Percentiles rank a stretch among this genome's conserved stretches.
These are phyloP conservation scores for Holacanthus passer DNA, from an alignment of 2,113 vertebrate genomes.

Conservation along the genomic window DNA sequence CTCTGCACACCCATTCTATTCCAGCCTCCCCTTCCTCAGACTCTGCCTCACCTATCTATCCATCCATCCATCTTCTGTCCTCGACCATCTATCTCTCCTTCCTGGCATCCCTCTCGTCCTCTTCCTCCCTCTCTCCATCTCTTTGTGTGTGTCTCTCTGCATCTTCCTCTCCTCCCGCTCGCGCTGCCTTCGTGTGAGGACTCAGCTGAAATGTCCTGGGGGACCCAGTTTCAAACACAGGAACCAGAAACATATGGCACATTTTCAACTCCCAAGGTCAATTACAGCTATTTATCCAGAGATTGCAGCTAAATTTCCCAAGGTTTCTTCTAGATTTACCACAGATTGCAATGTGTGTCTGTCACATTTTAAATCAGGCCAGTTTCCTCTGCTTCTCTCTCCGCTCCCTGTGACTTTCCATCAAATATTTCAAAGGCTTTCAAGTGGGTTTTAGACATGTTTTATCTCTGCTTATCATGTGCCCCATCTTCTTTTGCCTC, in stretches of 20 bases:
- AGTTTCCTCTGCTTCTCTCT: conserved; percentile 70
- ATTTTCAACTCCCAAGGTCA: conserved; percentile 90
- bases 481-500: conserved; percentile 73
- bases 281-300: conserved; percentile 88
- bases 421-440: conserved; percentile 84
- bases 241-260: conserved; percentile 89
- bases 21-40: conserved; percentile 61
- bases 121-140: conserved; percentile 48
- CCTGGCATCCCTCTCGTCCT: conserved; percentile 50
- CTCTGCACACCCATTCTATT: conserved; percentile 65
- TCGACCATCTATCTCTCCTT: conserved; percentile 63
- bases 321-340: conserved; percentile 85
- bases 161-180: conserved; percentile 68
- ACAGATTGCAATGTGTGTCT: conserved; percentile 82
- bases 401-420: conserved; percentile 75
- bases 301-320: conserved; percentile 87
- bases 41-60: conserved; percentile 69
- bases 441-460: conserved; percentile 82
- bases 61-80: conserved; percentile 75
- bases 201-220: conserved; percentile 84
- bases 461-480: conserved; percentile 82
- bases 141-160: conserved; percentile 57
- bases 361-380: conserved; percentile 84
- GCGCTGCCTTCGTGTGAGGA: conserved; percentile 73
- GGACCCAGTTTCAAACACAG: conserved; percentile 87